These are phyloP conservation scores for Saturnia japonica DNA, from an alignment of 2,888 invertebrate genomes.

Conservation along the genomic window DNA sequence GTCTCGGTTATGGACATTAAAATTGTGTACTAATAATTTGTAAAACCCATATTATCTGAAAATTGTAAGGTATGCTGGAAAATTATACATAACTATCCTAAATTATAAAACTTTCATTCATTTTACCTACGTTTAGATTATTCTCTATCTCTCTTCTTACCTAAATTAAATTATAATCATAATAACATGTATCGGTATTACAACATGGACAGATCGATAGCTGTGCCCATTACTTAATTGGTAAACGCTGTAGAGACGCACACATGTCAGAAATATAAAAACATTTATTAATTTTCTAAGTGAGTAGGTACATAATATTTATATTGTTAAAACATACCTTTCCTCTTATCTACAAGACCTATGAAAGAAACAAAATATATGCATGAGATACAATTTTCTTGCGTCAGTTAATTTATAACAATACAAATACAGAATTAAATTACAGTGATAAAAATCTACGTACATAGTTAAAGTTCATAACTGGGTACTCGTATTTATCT, in stretches of 20 bases:
- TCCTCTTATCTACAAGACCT: constrained; percentile 47
- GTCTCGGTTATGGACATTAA: too few relatives aligned
- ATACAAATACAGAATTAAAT: not conserved
- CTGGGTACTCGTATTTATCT: not conserved
- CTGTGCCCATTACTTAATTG: constrained; percentile 46
- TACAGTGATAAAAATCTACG: not conserved
- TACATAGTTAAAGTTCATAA: not conserved
- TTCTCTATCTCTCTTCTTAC: too few relatives aligned
- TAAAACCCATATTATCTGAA: too few relatives aligned
- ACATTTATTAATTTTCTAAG: not conserved
- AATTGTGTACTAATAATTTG: too few relatives aligned
- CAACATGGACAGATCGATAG: not conserved
- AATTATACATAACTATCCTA: too few relatives aligned
- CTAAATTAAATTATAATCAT: not conserved
- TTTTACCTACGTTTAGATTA: too few relatives aligned
- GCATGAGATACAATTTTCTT: not conserved
- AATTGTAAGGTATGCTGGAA: too few relatives aligned
- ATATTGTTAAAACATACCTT: constrained; percentile 42
- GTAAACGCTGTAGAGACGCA: constrained; percentile 39
- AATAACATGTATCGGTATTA: not conserved
- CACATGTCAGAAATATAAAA: constrained; percentile 15
- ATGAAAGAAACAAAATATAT: constrained; percentile 38
- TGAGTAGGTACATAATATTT: not conserved
- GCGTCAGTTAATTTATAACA: not conserved
- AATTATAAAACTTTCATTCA: too few relatives aligned